Evolutionary conservation across 2,888 invertebrate species (phyloP).

Genomic region (Sarcophaga rosellei): DNA sequence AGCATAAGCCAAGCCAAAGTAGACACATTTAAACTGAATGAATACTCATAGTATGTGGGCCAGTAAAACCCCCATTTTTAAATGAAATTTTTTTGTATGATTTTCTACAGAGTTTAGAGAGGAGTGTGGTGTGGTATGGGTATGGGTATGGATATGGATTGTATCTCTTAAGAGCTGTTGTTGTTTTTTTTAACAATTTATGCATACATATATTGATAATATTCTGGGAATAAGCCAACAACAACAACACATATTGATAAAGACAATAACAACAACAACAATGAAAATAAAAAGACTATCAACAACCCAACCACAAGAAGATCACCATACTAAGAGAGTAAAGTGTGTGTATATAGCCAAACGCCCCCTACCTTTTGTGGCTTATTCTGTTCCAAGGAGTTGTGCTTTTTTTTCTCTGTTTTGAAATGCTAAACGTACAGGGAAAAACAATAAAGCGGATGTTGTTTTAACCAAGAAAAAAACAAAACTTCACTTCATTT

Average conservation of each 20-base stretch:
- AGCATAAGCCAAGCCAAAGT: neutral
- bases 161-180: neutral
- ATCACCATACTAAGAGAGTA: neutral
- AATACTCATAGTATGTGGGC: neutral
- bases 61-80: neutral
- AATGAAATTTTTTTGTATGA: neutral
- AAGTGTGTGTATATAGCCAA: conserved; percentile 3
- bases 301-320: conserved; percentile 9
- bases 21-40: neutral
- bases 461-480: conserved; percentile 38
- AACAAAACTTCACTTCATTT: conserved; percentile 32
- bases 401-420: neutral
- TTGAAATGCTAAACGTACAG: conserved; percentile 7
- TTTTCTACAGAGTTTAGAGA: no score
- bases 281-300: conserved; percentile 23
- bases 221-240: conserved; percentile 50
- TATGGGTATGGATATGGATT: no score
- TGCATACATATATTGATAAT: conserved; percentile 47
- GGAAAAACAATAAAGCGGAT: conserved; percentile 54
- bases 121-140: no score
- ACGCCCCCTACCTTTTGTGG: conserved; percentile 58
- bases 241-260: conserved; percentile 1
- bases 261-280: conserved; percentile 34
- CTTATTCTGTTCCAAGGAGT: neutral
- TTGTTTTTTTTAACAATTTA: conserved; percentile 47